These are phyloP conservation scores for Limenitis camilla DNA, from an alignment of 2,888 invertebrate genomes.

Conservation along the genomic window DNA sequence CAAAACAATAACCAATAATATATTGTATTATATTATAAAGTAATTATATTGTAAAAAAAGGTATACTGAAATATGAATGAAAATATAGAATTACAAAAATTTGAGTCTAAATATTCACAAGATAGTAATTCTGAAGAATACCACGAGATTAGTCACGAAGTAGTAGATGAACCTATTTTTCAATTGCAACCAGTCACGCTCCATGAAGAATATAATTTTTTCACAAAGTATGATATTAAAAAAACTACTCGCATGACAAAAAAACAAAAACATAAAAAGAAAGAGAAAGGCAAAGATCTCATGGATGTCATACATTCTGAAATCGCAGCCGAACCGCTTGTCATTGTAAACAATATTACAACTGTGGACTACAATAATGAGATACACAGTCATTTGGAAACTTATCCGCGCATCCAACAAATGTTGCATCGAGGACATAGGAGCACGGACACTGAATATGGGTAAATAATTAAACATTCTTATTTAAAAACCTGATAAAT, in stretches of 20 bases:
- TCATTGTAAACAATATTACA: slow-evolving; percentile 42
- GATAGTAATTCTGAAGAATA: slow-evolving; percentile 55
- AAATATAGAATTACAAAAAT: slow-evolving; percentile 45
- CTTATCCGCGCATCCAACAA: slow-evolving; percentile 24
- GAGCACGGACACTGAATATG: slow-evolving; percentile 38
- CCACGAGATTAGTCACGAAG: slow-evolving; percentile 49
- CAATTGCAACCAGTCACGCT: slow-evolving; percentile 30
- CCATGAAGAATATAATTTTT: slow-evolving; percentile 49
- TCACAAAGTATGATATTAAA: slow-evolving; percentile 42
- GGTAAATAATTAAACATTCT: slow-evolving; percentile 33
- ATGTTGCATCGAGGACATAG: slow-evolving; percentile 26
- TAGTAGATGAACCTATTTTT: slow-evolving; percentile 30
- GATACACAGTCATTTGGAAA: slow-evolving; percentile 35
- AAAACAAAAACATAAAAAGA: slow-evolving; percentile 45
- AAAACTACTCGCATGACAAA: slow-evolving; percentile 31
- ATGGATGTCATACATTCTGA: slow-evolving; percentile 55
- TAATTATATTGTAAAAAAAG: too few species aligned
- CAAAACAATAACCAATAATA: neutral
- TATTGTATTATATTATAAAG: neutral
- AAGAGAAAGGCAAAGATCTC: slow-evolving; percentile 36
- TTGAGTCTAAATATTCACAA: slow-evolving; percentile 28
- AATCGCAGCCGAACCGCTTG: slow-evolving; percentile 38
- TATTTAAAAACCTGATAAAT: too few species aligned
- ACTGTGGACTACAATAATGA: slow-evolving; percentile 30
- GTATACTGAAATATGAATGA: slow-evolving; percentile 37